Evolutionary conservation across 2,888 invertebrate genomes (phyloP).

Genomic region (Glyphotaelius pellucidus): DNA sequence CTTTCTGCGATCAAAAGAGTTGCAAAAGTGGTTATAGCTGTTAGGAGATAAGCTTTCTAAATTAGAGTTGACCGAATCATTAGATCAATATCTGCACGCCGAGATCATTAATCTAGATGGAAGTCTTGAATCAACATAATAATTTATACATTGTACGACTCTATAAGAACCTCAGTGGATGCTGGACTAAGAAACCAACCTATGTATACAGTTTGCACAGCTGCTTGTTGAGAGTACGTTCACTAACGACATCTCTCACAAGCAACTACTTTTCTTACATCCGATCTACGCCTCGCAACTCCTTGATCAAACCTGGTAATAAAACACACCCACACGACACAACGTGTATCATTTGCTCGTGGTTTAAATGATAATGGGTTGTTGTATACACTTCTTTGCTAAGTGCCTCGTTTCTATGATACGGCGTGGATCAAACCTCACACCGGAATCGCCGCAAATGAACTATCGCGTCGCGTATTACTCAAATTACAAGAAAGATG

Average conservation of each 20-base stretch:
- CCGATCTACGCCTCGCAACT: conserved; percentile 21
- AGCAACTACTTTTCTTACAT: conserved; percentile 31
- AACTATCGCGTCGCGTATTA: conserved; percentile 26
- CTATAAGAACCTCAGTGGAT: neutral
- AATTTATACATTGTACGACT: neutral
- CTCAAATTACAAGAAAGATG: conserved; percentile 12
- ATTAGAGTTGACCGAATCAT: neutral
- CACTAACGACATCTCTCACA: conserved; percentile 18
- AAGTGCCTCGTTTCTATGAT: neutral
- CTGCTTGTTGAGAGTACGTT: neutral
- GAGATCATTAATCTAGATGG: conserved; percentile 57
- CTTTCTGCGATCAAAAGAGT: neutral
- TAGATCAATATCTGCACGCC: conserved; percentile 2
- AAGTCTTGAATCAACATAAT: neutral
- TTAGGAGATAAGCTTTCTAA: neutral
- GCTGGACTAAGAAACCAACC: neutral
- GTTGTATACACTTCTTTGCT: neutral
- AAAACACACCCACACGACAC: neutral
- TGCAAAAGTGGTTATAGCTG: neutral
- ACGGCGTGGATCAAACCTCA: neutral
- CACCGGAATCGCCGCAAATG: conserved; percentile 35
- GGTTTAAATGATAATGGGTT: neutral
- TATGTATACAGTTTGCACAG: neutral
- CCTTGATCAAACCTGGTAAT: neutral
- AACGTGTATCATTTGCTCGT: neutral